Base-by-base conservation (phyloP, 2,113 vertebrate species). In the Heterocephalus glaber region DNA sequence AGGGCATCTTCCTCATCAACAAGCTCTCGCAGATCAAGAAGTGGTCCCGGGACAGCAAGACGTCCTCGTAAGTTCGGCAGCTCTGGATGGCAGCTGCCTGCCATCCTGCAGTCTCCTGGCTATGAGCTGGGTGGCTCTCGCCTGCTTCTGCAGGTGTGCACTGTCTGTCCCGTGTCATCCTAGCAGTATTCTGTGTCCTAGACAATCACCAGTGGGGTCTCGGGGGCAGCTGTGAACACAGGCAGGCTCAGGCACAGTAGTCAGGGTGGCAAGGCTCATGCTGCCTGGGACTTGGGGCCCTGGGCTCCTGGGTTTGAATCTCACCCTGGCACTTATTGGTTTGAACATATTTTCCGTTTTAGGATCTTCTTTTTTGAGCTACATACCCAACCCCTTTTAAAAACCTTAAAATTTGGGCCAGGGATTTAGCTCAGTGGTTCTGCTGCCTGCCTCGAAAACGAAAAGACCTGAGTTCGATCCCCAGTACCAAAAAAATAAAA, bases 1-100 rank as follows among this genome's bases (percentile, higher is more conserved):
- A 99, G 97, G 99, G 99, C 97, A 99, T 99, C 98, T 99, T 99
- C 93, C 99, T 99, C 52, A 99, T 99, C 98, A 99, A 99, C 98
- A 99, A 99, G 96, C 99, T 99, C 87, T 99, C 99, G 0, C 99
- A 99, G 98, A 99, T 99, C 96, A 99, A 99, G 95, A 99, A 99
- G 96, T 99, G 99, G 99, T 99, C 99, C 77, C 98, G 99, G 80
- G 99, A 99, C 97, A 99, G 99, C 98, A 99, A 99, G 97, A 99
- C 99, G 0, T 99, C 99, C 74, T 99, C 99, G 99, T 99, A 97
- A 99, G 99, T 98, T 76, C 65, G 20, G 87, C 28, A 52, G 41
- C 14, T 30, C 22, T 0, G 0, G 74, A 22, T 61, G 33, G 22
- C 33, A 2, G 13, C 0, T 1, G 4, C 17, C 0, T 3, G 30